Conservation (phyloP, 2,797 vertebrate genomes). For the Podarcis siculus region DNA sequence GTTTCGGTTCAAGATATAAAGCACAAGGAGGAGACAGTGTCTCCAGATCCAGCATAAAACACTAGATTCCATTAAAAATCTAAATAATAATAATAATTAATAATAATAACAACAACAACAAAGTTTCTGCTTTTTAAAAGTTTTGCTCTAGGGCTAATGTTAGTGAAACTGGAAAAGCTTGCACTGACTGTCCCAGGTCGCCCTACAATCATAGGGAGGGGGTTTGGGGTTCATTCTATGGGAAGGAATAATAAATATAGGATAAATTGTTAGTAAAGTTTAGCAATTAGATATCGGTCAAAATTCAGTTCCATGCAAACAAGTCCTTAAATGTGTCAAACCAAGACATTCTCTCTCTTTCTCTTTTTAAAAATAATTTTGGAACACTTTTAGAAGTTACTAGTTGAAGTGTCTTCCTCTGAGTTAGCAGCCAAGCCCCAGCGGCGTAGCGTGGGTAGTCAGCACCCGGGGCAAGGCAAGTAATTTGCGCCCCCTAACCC, state of each 20-base stretch:
- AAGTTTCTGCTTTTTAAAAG: background rate
- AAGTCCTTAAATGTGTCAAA: background rate
- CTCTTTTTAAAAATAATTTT: background rate
- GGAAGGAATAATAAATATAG: constrained; percentile 21
- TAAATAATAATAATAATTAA: constrained; percentile 15
- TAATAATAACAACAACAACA: background rate
- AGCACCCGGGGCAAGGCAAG: no score
- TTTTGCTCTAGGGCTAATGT: background rate
- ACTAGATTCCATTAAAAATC: background rate
- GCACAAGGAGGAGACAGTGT: background rate
- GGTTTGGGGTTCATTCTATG: background rate
- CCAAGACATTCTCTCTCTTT: background rate
- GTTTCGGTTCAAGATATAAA: constrained; percentile 61
- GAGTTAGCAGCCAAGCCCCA: background rate
- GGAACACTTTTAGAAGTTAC: no score
- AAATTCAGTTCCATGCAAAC: background rate
- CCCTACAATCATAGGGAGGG: background rate
- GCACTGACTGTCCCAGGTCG: no score
- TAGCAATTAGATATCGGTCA: background rate
- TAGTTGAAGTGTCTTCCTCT: background rate
- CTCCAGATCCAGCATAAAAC: constrained; percentile 12
- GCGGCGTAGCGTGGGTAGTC: no score
- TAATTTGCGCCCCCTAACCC: no score
- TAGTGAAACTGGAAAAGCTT: background rate
- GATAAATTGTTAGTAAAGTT: background rate